phyloP scores from a whole-genome alignment of 2,113 vertebrate species.

The Microcebus ravelobensis region DNA sequence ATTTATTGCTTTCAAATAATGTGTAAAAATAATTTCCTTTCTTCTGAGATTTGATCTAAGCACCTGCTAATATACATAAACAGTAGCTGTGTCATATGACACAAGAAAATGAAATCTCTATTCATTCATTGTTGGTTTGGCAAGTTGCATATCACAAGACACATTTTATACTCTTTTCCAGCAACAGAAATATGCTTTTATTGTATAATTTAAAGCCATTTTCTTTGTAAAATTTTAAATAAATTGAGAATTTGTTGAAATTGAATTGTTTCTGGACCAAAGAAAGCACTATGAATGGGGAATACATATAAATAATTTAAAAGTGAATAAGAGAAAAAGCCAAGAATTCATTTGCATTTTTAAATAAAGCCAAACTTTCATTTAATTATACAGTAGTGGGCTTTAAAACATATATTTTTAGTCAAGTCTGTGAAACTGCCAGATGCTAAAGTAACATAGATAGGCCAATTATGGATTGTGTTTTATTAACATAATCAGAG shows the following conservation, averaged over 20 bases:
- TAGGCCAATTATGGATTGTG: slow-evolving; percentile 53
- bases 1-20: slow-evolving; percentile 46
- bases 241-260: slow-evolving; percentile 52
- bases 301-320: slow-evolving; percentile 74
- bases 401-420: slow-evolving; percentile 72
- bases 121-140: slow-evolving; percentile 44
- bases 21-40: slow-evolving; percentile 47
- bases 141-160: slow-evolving; percentile 1
- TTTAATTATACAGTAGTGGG: slow-evolving; percentile 74
- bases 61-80: neutral
- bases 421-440: slow-evolving; percentile 64
- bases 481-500: slow-evolving; percentile 69
- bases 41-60: slow-evolving; percentile 49
- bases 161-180: slow-evolving; percentile 24
- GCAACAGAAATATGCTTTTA: slow-evolving; percentile 32
- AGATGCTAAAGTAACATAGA: slow-evolving; percentile 70
- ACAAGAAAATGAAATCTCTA: slow-evolving; percentile 24
- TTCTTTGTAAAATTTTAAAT: slow-evolving; percentile 56
- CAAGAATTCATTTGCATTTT: slow-evolving; percentile 67
- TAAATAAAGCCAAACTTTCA: slow-evolving; percentile 63
- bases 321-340: slow-evolving; percentile 57
- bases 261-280: slow-evolving; percentile 59
- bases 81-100: neutral
- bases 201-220: slow-evolving; percentile 39
- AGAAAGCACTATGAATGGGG: slow-evolving; percentile 46